Evolutionary conservation across 2,113 vertebrate species (phyloP).

Genomic region (Actenoides lindsayi): DNA sequence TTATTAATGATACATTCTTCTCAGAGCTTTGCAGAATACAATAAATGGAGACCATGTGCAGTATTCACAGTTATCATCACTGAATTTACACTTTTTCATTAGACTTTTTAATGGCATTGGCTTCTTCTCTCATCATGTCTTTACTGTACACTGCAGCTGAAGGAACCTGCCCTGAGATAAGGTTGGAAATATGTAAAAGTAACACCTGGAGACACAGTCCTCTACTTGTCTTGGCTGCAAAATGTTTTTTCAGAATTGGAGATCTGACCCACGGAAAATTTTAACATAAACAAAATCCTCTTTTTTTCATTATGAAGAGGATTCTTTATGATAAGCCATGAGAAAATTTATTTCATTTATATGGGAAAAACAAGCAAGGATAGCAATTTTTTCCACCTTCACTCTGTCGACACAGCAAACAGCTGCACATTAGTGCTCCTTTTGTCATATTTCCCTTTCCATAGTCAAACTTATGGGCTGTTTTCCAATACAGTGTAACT

Average conservation of each 20-base stretch:
- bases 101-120: neutral
- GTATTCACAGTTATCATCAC: neutral
- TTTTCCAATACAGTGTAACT: neutral
- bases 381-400: neutral
- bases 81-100: neutral
- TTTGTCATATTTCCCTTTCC: neutral
- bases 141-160: neutral
- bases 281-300: neutral
- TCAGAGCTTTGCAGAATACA: neutral
- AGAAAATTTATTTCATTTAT: neutral
- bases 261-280: neutral
- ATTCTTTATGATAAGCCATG: neutral
- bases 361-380: neutral
- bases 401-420: neutral
- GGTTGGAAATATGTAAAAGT: neutral
- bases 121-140: neutral
- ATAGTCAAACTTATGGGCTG: neutral
- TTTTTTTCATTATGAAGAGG: neutral
- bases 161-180: neutral
- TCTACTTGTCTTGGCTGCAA: neutral
- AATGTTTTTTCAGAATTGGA: neutral
- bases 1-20: conserved; percentile 20
- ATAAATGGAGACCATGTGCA: neutral
- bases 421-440: neutral
- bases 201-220: neutral